These are phyloP conservation scores for Clitarchus hookeri DNA, from an alignment of 2,888 invertebrate species.

Conservation along the genomic window DNA sequence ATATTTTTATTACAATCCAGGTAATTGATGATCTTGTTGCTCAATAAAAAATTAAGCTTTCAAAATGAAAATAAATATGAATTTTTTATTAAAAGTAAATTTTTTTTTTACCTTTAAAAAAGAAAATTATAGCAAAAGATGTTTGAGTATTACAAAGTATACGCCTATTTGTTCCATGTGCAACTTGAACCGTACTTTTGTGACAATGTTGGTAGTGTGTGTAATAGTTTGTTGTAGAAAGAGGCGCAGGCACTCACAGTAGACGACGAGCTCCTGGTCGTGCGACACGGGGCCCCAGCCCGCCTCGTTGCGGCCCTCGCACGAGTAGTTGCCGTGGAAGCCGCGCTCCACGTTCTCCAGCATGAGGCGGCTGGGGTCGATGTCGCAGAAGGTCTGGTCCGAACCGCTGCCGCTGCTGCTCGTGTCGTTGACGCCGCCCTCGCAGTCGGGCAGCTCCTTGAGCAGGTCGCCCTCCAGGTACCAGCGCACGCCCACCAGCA, in stretches of 20 bases:
- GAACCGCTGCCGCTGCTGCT: conserved; percentile 23
- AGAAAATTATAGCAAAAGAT: too few relatives aligned
- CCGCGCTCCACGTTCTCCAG: conserved; percentile 84
- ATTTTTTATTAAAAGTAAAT: too few relatives aligned
- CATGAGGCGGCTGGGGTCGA: conserved; percentile 83
- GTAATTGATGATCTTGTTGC: too few relatives aligned
- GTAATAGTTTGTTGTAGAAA: too few relatives aligned
- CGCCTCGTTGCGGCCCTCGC: conserved; percentile 85
- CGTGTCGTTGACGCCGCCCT: conserved; percentile 50
- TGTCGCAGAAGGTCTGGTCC: conserved; percentile 70
- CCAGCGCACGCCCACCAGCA: conserved; percentile 80
- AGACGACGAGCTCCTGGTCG: conserved; percentile 77
- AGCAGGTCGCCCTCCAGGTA: conserved; percentile 80
- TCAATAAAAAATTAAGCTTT: too few relatives aligned
- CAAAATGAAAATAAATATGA: too few relatives aligned
- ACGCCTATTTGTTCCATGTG: too few relatives aligned
- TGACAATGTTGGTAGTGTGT: too few relatives aligned
- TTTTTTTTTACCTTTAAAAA: too few relatives aligned
- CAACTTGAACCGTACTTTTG: too few relatives aligned
- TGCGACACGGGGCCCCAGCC: conserved; percentile 85
- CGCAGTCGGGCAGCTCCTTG: conserved; percentile 84
- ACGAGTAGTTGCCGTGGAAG: conserved; percentile 93
- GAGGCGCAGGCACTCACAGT: conserved; percentile 65
- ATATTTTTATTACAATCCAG: too few relatives aligned
- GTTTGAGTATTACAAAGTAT: too few relatives aligned